These are phyloP conservation scores for Falco cherrug DNA, from an alignment of 2,797 vertebrate genomes.

Conservation along the genomic window DNA sequence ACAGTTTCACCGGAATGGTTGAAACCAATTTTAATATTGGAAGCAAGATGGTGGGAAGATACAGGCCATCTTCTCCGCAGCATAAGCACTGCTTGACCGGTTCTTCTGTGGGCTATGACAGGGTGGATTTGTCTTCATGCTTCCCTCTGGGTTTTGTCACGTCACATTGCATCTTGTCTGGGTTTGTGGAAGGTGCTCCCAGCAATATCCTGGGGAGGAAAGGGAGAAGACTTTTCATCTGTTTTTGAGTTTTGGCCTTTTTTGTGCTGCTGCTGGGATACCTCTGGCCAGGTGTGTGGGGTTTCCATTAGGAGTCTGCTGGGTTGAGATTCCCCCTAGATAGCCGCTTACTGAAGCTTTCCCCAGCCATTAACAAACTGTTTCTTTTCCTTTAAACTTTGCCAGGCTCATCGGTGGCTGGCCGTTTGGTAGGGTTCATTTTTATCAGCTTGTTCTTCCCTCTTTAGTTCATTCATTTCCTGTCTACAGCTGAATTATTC, in stretches of 20 bases:
- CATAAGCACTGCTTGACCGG: background rate
- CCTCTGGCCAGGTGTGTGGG: background rate
- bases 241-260: background rate
- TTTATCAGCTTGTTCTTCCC: background rate
- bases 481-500: background rate
- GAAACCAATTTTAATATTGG: background rate
- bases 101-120: accelerated
- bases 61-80: background rate
- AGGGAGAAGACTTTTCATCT: background rate
- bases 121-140: background rate
- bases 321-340: background rate
- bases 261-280: background rate
- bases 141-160: background rate
- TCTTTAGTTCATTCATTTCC: background rate
- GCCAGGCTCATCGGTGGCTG: background rate
- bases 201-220: background rate
- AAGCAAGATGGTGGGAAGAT: background rate
- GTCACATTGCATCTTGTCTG: background rate
- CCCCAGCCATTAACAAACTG: background rate
- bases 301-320: background rate
- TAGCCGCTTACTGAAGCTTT: background rate
- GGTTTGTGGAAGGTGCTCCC: background rate
- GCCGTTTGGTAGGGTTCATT: background rate
- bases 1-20: background rate
- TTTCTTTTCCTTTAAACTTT: background rate